phyloP scores from a whole-genome alignment of 37 sponge, comb jelly and placozoan species.

The Chondrilla cf. caribensis region DNA sequence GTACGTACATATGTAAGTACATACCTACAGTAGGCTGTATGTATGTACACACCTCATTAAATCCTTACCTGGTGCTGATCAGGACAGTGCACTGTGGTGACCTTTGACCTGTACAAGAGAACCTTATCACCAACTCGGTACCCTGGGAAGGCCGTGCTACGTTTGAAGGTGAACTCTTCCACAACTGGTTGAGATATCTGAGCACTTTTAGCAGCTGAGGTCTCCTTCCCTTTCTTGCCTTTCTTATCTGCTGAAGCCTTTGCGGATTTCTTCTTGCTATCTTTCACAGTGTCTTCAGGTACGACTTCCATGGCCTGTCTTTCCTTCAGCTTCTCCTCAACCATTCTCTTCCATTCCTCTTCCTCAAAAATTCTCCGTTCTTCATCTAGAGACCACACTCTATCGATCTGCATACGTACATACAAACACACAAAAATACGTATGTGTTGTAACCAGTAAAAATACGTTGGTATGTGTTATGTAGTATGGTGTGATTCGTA shows the following conservation, averaged over 20 bases:
- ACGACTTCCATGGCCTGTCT: constrained; percentile 15
- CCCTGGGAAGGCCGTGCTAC: constrained; percentile 39
- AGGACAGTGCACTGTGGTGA: constrained; percentile 30
- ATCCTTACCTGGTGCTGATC: constrained; percentile 48
- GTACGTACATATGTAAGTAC: neutral
- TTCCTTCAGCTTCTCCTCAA: constrained; percentile 21
- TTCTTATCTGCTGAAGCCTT: constrained; percentile 21
- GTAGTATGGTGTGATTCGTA: too few species aligned
- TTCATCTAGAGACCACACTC: constrained; percentile 39
- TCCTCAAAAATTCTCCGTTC: constrained; percentile 18
- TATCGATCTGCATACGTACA: constrained; percentile 34
- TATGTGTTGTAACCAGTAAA: too few species aligned
- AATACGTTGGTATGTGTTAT: too few species aligned
- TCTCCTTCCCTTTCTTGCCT: constrained; percentile 38
- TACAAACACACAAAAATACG: neutral
- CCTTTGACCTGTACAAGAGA: constrained; percentile 14
- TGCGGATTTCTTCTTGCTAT: constrained; percentile 24
- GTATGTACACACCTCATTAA: constrained; percentile 9
- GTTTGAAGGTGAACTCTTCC: constrained; percentile 15
- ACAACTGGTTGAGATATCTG: neutral
- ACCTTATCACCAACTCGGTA: constrained; percentile 59
- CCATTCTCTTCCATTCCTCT: constrained; percentile 5
- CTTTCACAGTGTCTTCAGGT: constrained; percentile 26
- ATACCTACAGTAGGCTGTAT: neutral
- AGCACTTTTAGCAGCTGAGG: neutral